Conservation (phyloP, 1,140 invertebrate genomes). For the Drosophila murphyi region DNA sequence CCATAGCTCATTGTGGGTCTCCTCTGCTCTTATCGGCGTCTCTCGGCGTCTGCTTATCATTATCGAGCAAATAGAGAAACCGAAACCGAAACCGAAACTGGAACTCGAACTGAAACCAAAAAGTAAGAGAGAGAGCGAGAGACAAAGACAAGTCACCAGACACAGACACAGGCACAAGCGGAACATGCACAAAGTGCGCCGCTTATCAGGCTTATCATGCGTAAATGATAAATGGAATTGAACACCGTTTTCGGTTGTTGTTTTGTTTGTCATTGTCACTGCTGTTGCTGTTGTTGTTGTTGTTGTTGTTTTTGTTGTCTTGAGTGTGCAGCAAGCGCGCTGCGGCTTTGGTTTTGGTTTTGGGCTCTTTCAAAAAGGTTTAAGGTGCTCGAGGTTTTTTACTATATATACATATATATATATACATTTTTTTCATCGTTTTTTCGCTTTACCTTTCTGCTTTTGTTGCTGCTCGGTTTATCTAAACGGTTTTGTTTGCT, state of each 20-base stretch:
- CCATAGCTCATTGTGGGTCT: not conserved
- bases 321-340: conserved; percentile 11
- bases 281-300: conserved; percentile 2
- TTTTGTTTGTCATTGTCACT: conserved; percentile 27
- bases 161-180: conserved; percentile 4
- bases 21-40: conserved; percentile 13
- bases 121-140: not conserved
- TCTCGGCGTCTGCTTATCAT: conserved; percentile 19
- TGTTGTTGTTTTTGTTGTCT: not conserved
- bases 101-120: no score
- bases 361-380: conserved; percentile 22
- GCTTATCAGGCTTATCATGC: conserved; percentile 70
- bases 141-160: no score
- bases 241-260: conserved; percentile 35
- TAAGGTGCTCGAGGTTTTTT: conserved; percentile 12
- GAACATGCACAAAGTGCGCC: conserved; percentile 49
- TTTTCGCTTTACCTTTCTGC: conserved; percentile 42
- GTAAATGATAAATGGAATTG: conserved; percentile 73
- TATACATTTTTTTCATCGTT: not conserved
- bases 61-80: not conserved
- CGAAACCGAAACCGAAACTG: not conserved
- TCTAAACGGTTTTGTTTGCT: conserved; percentile 5
- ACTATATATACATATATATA: not conserved
- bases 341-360: conserved; percentile 42
- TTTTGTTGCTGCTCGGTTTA: not conserved